Evolutionary conservation across 1,140 invertebrate species (phyloP).

Genomic region (Cydia fagiglandana): DNA sequence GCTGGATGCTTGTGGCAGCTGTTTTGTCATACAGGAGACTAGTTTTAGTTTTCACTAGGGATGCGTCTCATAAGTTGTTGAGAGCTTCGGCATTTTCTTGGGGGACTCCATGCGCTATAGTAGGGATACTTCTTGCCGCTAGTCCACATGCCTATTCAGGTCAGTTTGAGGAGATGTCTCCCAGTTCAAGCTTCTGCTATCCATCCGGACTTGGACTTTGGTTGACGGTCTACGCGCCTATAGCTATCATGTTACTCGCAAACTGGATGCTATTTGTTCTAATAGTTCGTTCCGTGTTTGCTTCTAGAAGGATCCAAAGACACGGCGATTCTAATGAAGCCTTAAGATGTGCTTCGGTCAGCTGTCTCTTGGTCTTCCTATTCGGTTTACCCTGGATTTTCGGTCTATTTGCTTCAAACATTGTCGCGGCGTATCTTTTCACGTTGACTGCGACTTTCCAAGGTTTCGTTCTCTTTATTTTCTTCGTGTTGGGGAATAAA

Average conservation of each 20-base stretch:
- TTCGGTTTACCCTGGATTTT: conserved; percentile 79
- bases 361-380: conserved; percentile 75
- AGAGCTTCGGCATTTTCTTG: conserved; percentile 73
- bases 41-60: conserved; percentile 71
- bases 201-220: conserved; percentile 70
- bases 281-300: conserved; percentile 77
- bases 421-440: conserved; percentile 76
- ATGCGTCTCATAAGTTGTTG: conserved; percentile 73
- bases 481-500: conserved; percentile 78
- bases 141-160: conserved; percentile 63
- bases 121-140: conserved; percentile 67
- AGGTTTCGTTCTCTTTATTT: conserved; percentile 78
- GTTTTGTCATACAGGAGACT: conserved; percentile 73
- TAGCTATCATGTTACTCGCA: conserved; percentile 66
- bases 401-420: conserved; percentile 66
- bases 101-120: conserved; percentile 64
- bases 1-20: conserved; percentile 79
- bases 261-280: conserved; percentile 76
- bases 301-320: conserved; percentile 67
- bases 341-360: conserved; percentile 69
- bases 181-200: conserved; percentile 70
- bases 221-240: conserved; percentile 73
- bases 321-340: conserved; percentile 74
- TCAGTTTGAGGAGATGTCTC: conserved; percentile 58
- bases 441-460: conserved; percentile 76